Conservation (phyloP, 2,797 vertebrate genomes). For the Chrosomus eos region DNA sequence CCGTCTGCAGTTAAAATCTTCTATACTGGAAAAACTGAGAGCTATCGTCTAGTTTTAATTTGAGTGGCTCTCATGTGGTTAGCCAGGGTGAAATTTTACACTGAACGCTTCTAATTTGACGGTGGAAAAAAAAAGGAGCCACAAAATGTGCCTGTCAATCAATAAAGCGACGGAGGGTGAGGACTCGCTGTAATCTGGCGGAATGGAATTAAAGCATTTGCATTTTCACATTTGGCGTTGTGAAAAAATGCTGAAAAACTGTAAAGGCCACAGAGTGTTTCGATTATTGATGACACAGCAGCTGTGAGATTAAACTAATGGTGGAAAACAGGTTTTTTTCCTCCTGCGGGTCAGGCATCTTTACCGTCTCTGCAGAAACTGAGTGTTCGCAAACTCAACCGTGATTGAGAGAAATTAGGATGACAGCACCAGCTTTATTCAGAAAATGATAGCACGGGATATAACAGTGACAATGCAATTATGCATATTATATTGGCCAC, state of each 20-base stretch:
- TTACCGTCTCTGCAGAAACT: background rate
- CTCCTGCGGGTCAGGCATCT: conserved; percentile 11
- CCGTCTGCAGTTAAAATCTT: conserved; percentile 64
- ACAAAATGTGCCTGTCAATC: conserved; percentile 63
- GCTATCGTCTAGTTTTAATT: conserved; percentile 65
- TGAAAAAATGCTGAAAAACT: conserved; percentile 42
- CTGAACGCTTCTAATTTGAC: conserved; percentile 63
- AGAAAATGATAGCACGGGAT: background rate
- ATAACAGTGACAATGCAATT: too few relatives aligned
- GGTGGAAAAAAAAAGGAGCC: conserved; percentile 51
- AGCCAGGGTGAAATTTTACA: conserved; percentile 57
- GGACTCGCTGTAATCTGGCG: conserved; percentile 44
- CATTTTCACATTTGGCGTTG: conserved; percentile 51
- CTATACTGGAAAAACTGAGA: conserved; percentile 52
- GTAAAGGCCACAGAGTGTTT: conserved; percentile 43
- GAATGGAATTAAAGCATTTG: conserved; percentile 59
- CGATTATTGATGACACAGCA: conserved; percentile 50
- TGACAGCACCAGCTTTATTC: background rate
- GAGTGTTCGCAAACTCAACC: background rate
- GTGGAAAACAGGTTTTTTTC: conserved; percentile 27
- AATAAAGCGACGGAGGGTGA: conserved; percentile 45
- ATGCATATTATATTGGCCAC: background rate
- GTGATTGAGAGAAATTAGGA: conserved; percentile 2
- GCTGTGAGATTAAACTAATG: conserved; percentile 53
- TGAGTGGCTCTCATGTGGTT: conserved; percentile 65